A percentile compares a stretch with the other conserved stretches of the same genome.
Evolutionary conservation across 2,113 vertebrate species (phyloP).

Genomic region (Xiphias gladius): DNA sequence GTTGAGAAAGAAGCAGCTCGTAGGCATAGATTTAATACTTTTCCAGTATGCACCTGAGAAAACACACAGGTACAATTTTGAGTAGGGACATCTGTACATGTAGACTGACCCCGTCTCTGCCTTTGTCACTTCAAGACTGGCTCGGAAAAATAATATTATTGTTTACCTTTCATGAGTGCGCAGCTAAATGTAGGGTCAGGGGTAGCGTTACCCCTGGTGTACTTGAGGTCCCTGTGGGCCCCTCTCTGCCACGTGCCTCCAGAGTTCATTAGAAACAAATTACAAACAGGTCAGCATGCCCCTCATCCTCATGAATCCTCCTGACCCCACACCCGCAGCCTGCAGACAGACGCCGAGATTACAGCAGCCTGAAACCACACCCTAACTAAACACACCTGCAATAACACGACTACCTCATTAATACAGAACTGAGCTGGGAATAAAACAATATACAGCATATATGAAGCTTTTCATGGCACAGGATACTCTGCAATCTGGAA

Average conservation of each 20-base stretch:
- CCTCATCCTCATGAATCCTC: slow-evolving; percentile 42
- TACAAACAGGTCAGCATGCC: slow-evolving; percentile 48
- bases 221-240: slow-evolving; percentile 51
- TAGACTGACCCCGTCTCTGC: slow-evolving; percentile 13
- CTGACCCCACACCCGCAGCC: slow-evolving; percentile 29
- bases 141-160: slow-evolving; percentile 73
- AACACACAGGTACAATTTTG: slow-evolving; percentile 30
- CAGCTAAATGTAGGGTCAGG: slow-evolving; percentile 45
- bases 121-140: slow-evolving; percentile 24
- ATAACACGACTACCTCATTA: slow-evolving; percentile 26
- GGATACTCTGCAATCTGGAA: background rate
- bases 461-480: background rate
- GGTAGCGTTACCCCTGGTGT: slow-evolving; percentile 40
- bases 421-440: slow-evolving; percentile 6
- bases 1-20: slow-evolving; percentile 55
- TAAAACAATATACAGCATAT: slow-evolving; percentile 1
- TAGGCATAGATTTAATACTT: slow-evolving; percentile 59
- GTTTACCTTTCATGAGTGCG: slow-evolving; percentile 61
- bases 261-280: slow-evolving; percentile 69
- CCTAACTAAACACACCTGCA: slow-evolving; percentile 71
- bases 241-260: slow-evolving; percentile 65
- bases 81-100: background rate
- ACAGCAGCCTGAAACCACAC: slow-evolving; percentile 51
- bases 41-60: slow-evolving; percentile 25
- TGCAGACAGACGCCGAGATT: slow-evolving; percentile 57